These are phyloP conservation scores for Adoxophyes honmai DNA, from an alignment of 1,140 invertebrate species.

Conservation along the genomic window DNA sequence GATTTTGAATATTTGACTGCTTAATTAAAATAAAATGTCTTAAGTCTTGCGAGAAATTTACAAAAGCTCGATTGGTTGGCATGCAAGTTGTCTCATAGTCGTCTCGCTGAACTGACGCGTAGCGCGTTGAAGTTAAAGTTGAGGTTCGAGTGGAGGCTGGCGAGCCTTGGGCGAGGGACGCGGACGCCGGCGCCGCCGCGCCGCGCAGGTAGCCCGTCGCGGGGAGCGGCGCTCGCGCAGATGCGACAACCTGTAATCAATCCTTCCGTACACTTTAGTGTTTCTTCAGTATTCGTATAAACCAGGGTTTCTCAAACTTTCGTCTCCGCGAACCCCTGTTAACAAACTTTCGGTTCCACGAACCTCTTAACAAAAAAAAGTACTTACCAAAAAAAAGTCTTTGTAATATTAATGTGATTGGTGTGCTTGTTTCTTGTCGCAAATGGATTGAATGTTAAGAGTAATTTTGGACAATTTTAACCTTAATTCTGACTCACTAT, in stretches of 20 bases:
- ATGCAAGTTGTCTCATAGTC: constrained; percentile 40
- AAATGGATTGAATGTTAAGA: too few species aligned
- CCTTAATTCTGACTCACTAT: too few species aligned
- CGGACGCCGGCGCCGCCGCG: constrained; percentile 46
- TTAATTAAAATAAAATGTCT: constrained; percentile 20
- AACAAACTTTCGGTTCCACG: too few species aligned
- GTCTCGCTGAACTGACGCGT: constrained; percentile 19
- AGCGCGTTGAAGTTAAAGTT: constrained; percentile 34
- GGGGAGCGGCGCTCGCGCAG: constrained; percentile 32
- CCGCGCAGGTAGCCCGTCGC: constrained; percentile 54
- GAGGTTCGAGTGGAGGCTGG: constrained; percentile 17
- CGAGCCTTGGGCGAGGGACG: constrained; percentile 68
- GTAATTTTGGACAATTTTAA: too few species aligned
- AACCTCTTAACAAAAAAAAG: too few species aligned
- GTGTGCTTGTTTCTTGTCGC: too few species aligned
- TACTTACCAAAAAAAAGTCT: too few species aligned
- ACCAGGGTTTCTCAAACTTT: too few species aligned
- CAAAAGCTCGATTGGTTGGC: constrained; percentile 44
- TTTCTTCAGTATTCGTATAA: too few species aligned
- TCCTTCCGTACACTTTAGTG: neutral
- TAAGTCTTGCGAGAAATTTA: constrained; percentile 28
- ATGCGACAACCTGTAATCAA: constrained; percentile 19
- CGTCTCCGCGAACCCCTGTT: too few species aligned
- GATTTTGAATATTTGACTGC: neutral
- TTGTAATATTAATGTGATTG: too few species aligned